Evolutionary conservation across 1,140 invertebrate species (phyloP), one percentile per base, ranked within the genome.

Genomic region (Drosophila ogumai): DNA sequence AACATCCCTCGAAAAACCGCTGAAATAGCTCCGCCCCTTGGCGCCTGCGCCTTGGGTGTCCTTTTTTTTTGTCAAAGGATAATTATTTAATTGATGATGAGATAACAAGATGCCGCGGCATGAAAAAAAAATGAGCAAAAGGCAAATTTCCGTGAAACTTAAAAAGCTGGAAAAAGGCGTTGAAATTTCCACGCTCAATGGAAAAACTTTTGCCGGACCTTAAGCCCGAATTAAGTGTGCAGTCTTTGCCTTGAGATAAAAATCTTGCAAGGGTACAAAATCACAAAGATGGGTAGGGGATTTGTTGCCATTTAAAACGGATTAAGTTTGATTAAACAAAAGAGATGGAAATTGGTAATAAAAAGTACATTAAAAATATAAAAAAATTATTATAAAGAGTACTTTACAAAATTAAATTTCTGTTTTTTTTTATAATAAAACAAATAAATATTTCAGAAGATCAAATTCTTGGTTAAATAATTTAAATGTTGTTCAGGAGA

Each of bases 161-260:
- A 44, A 47, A 65, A 57, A n/a, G 43, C 59, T 1, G 15, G 5
- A n/a, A 12, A 63, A 63, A 57, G 61, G 50, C 81, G 81, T 85
- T 50, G 81, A 85, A 85, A 85, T 85, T 85, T 85, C 10, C 47
- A 85, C 81, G 81, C 81, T 69, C 56, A 7, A 41, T 9, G 28
- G 8, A 6, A 84, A 84, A 71, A 80, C 36, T 69, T 82, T 82
- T 54, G 15, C 15, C 25, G 31, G 8, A 5, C 25, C 31, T 41
- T 76, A 80, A 84, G 72, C 75, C 61, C 7, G n/a, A 7, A 22
- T 36, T 34, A 65, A 44, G 41, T 25, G 40, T 31, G 36, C 17
- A 8, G 43, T 36, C 59, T 17, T 25, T 10, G 25, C 41, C 44
- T 6, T 5, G 22, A 65, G 72, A 43, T 69, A 15, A 10, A 0